A percentile compares a stretch with the other conserved stretches of the same genome.
phyloP scores from a whole-genome alignment of 2,888 invertebrate genomes.

The Disparrhopalites patrizii region DNA sequence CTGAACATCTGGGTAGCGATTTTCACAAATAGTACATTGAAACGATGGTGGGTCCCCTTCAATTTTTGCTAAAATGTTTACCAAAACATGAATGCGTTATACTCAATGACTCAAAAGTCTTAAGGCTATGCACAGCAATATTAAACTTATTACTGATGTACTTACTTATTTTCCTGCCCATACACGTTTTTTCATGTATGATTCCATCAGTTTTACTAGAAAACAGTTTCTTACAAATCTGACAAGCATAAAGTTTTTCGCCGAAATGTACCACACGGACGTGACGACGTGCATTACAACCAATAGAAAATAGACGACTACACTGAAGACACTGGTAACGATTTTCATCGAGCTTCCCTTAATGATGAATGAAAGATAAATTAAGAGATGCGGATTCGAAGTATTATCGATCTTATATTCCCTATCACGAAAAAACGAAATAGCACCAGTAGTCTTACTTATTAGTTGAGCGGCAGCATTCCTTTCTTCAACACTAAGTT shows the following conservation, averaged over 20 bases:
- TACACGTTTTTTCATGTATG: constrained; percentile 10
- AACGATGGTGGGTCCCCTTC: constrained; percentile 4
- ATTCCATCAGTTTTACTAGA: constrained; percentile 13
- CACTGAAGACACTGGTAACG: constrained; percentile 6
- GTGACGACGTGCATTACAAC: constrained; percentile 16
- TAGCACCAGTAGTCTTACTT: not conserved
- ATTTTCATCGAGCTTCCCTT: not conserved
- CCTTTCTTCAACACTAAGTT: constrained; percentile 5
- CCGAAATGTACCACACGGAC: constrained; percentile 14
- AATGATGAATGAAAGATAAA: not conserved
- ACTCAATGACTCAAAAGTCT: not conserved
- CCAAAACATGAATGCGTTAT: not conserved
- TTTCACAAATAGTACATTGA: constrained; percentile 4
- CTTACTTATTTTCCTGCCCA: not conserved
- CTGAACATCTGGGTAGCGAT: not conserved
- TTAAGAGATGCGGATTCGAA: not conserved
- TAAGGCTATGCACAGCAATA: not conserved
- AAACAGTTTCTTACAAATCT: constrained; percentile 7
- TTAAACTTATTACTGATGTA: not conserved
- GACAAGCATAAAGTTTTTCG: constrained; percentile 3
- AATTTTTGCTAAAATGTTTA: not conserved
- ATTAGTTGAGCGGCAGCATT: constrained; percentile 5
- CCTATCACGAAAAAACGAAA: too few relatives aligned
- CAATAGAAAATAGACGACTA: constrained; percentile 5
- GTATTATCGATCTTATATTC: not conserved